Evolutionary conservation across 2,113 vertebrate genomes (phyloP).

Genomic region (Hymenochirus boettgeri): DNA sequence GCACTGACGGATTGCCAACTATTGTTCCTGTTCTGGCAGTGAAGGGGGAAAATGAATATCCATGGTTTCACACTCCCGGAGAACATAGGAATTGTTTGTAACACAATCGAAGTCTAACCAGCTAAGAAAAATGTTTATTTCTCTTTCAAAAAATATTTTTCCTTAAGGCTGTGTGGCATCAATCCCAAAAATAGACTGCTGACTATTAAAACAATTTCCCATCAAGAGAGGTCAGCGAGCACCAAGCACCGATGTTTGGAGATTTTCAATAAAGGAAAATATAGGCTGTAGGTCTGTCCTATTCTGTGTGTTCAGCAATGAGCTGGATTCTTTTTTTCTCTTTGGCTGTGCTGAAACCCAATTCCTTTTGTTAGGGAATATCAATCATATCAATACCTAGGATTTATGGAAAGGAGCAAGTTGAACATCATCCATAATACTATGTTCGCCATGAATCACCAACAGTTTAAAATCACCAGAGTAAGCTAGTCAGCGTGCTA

Average conservation of each 20-base stretch:
- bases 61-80: constrained; percentile 31
- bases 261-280: background rate
- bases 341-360: too few species aligned
- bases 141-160: background rate
- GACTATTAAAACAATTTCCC: background rate
- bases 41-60: constrained; percentile 39
- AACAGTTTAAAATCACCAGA: too few species aligned
- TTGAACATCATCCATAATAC: too few species aligned
- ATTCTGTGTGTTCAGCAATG: too few species aligned
- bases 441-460: too few species aligned
- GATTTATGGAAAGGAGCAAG: too few species aligned
- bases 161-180: background rate
- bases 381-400: too few species aligned
- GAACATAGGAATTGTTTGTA: constrained; percentile 20
- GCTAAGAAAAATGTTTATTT: constrained; percentile 13
- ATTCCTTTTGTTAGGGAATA: too few species aligned
- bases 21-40: constrained; percentile 41
- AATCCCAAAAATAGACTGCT: background rate
- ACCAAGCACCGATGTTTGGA: background rate
- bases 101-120: constrained; percentile 11
- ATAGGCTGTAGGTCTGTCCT: too few species aligned
- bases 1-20: constrained; percentile 27
- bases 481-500: too few species aligned
- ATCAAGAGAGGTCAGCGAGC: background rate
- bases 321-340: too few species aligned